Evolutionary conservation across 2,113 vertebrate species (phyloP).

Genomic region (Eublepharis macularius): DNA sequence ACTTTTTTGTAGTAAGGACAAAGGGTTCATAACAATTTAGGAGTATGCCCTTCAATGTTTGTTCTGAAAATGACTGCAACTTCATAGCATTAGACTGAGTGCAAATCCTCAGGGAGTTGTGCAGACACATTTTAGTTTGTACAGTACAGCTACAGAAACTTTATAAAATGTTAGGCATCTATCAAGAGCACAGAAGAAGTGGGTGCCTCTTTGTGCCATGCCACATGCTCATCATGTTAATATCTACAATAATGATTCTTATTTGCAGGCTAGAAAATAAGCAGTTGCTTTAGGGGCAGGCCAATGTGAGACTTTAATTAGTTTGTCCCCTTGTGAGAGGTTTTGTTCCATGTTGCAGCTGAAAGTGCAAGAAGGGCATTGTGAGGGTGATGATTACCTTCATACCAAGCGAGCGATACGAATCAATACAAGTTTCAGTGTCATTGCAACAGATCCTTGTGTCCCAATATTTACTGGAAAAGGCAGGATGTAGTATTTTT

Average conservation of each 20-base stretch:
- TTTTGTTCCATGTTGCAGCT: slow-evolving; percentile 29
- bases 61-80: slow-evolving; percentile 5
- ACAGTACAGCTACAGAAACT: neutral
- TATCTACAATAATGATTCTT: neutral
- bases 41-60: neutral
- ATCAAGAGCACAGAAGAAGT: neutral
- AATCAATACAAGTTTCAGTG: slow-evolving; percentile 57
- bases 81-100: neutral
- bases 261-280: slow-evolving; percentile 28
- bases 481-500: slow-evolving; percentile 54
- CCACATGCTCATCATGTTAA: neutral
- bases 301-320: slow-evolving; percentile 36
- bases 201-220: slow-evolving; percentile 1
- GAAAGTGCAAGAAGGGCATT: slow-evolving; percentile 32
- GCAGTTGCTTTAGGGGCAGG: neutral
- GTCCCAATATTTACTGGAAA: slow-evolving; percentile 50
- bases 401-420: slow-evolving; percentile 20
- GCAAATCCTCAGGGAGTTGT: neutral
- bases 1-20: neutral
- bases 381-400: slow-evolving; percentile 29
- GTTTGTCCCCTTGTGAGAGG: slow-evolving; percentile 35
- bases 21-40: neutral
- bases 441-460: slow-evolving; percentile 54
- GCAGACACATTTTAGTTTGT: neutral
- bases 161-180: neutral